A percentile compares a stretch with the other conserved stretches of the same genome.
Conservation (phyloP, 2,888 invertebrate genomes). For the Cordilura impudica region DNA sequence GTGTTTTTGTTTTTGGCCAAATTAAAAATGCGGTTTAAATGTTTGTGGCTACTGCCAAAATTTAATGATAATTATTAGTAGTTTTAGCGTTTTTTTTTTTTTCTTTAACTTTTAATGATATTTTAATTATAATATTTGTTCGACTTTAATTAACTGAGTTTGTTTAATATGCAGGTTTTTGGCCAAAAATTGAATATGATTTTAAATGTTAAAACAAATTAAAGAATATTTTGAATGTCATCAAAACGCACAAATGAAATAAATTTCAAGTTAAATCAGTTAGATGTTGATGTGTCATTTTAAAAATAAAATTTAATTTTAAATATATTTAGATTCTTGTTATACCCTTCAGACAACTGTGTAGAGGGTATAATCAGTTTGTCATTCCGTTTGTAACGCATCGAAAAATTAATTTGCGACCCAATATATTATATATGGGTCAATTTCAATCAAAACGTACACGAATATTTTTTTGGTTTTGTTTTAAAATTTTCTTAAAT, state of each 20-base stretch:
- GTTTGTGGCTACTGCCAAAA: not conserved
- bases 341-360: too few species aligned
- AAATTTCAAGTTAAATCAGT: conserved; percentile 26
- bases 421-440: too few species aligned
- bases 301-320: not conserved
- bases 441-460: too few species aligned
- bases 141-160: conserved; percentile 10
- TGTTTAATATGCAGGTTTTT: not conserved
- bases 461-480: too few species aligned
- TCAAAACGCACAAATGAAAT: not conserved
- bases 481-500: too few species aligned
- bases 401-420: too few species aligned
- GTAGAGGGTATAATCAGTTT: too few species aligned
- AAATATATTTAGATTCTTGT: not conserved
- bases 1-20: not conserved
- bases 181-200: conserved; percentile 3
- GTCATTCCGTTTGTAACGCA: too few species aligned
- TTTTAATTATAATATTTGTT: conserved; percentile 39
- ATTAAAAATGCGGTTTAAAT: not conserved
- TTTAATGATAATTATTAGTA: not conserved
- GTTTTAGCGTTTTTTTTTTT: not conserved
- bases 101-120: conserved; percentile 6
- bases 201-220: conserved; percentile 7
- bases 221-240: not conserved
- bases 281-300: conserved; percentile 11